Conservation (phyloP, 1,140 invertebrate species). For the Lepidotrigona ventralis region DNA sequence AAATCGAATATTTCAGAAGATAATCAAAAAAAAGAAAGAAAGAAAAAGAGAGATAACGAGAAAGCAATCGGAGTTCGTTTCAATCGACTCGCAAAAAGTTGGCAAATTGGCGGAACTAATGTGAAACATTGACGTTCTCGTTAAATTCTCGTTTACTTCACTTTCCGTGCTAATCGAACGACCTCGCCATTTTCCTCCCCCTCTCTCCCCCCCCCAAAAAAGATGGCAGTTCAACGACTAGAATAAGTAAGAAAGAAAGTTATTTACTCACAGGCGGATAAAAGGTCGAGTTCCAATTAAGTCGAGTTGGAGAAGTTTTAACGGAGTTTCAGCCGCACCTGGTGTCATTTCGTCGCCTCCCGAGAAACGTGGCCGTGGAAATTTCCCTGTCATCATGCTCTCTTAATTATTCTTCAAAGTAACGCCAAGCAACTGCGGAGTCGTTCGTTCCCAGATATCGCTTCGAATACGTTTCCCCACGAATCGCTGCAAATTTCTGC, state of each 20-base stretch:
- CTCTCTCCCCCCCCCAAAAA: background rate
- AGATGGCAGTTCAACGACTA: background rate
- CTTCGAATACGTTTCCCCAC: constrained; percentile 25
- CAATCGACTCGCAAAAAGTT: background rate
- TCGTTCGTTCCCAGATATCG: background rate
- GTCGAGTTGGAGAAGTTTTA: background rate
- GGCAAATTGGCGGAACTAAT: background rate
- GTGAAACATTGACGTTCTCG: background rate
- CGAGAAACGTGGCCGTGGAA: background rate
- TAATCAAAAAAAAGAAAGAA: background rate
- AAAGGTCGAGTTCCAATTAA: constrained; percentile 21
- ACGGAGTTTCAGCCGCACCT: constrained; percentile 2
- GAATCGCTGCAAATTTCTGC: background rate
- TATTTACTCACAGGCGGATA: background rate
- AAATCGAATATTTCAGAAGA: background rate
- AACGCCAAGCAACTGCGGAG: background rate
- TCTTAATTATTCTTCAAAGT: constrained; percentile 10
- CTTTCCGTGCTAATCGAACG: background rate
- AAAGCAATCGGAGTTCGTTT: background rate
- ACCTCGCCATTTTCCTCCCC: background rate
- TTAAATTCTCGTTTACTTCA: background rate
- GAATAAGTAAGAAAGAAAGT: background rate
- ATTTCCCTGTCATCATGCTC: background rate
- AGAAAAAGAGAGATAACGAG: background rate
- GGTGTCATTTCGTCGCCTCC: background rate